These are phyloP conservation scores for Coranthus polyacanthus DNA, from an alignment of 2,797 vertebrate species.

Conservation along the genomic window DNA sequence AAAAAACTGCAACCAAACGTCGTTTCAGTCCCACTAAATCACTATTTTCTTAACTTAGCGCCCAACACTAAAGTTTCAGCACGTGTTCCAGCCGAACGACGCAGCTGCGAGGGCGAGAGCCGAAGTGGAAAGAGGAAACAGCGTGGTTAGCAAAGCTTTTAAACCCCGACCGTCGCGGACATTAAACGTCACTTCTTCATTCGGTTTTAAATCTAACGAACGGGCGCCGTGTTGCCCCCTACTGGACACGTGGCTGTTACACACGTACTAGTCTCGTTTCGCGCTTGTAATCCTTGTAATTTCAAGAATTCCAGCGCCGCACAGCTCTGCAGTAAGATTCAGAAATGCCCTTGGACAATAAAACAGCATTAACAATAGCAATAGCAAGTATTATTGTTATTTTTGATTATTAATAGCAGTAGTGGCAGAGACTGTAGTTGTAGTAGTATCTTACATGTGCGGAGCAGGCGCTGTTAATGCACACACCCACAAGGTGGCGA, in stretches of 20 bases:
- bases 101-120: accelerated
- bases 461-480: neutral
- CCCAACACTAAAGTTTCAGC: neutral
- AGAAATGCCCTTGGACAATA: no score
- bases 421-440: no score
- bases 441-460: no score
- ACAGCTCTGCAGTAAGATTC: no score
- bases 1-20: accelerated
- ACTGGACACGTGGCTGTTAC: conserved; percentile 2
- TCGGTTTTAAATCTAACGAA: no score
- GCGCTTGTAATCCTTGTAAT: no score
- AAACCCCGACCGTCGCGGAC: conserved; percentile 49
- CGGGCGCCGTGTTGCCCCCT: conserved; percentile 14
- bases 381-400: no score
- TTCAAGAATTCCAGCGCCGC: no score
- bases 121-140: accelerated
- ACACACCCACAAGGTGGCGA: conserved; percentile 23
- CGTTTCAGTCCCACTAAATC: neutral
- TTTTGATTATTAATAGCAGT: no score
- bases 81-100: accelerated
- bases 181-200: conserved; percentile 38
- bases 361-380: no score
- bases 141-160: accelerated
- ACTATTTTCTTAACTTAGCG: neutral
- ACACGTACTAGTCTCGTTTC: no score